Conservation (phyloP, 2,888 invertebrate species). For the Drosophila nigritarsus region DNA sequence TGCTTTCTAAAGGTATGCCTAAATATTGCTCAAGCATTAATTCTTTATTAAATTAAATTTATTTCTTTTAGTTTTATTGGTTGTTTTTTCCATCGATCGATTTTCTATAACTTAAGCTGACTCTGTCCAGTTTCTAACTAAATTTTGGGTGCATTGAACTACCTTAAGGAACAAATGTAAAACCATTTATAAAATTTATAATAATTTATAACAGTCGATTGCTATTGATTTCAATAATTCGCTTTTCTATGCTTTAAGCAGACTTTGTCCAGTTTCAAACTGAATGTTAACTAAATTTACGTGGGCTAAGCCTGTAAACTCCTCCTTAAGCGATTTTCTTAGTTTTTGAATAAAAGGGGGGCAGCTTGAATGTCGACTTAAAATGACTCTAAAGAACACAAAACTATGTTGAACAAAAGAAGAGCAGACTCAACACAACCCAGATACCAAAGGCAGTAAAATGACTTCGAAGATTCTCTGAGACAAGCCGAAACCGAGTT, state of each 20-base stretch:
- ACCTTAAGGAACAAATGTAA: not conserved
- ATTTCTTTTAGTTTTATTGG: not conserved
- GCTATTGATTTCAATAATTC: not conserved
- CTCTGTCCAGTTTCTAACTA: not conserved
- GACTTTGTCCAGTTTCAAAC: not conserved
- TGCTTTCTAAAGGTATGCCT: not conserved
- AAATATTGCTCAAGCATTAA: not conserved
- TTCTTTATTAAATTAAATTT: not conserved
- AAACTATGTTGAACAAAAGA: not conserved
- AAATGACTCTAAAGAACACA: not conserved
- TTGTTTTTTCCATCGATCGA: not conserved
- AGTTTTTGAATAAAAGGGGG: not conserved
- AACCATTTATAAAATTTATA: not conserved
- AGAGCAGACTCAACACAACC: not conserved
- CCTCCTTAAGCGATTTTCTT: no score
- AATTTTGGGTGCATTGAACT: not conserved
- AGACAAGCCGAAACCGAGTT: not conserved
- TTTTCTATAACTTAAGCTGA: not conserved
- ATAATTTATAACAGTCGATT: not conserved
- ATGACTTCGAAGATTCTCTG: slow-evolving; percentile 5
- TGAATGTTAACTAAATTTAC: not conserved
- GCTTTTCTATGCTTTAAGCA: not conserved
- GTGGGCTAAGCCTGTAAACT: not conserved
- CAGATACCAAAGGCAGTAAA: not conserved
- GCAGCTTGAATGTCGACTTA: not conserved